phyloP scores from a whole-genome alignment of 2,888 invertebrate genomes.

The Kuschelorhynchus macadamiae region DNA sequence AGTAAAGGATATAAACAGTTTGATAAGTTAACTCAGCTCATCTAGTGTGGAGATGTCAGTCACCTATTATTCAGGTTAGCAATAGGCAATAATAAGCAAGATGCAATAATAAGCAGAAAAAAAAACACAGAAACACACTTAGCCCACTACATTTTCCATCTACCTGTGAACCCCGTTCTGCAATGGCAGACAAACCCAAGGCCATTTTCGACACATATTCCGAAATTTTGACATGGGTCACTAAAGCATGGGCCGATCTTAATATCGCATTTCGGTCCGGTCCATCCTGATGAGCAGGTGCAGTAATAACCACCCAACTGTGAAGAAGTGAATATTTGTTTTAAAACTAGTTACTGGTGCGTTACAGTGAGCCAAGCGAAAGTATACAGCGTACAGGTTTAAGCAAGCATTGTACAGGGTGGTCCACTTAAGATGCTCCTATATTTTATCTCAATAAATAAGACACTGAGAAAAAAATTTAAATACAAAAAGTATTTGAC shows the following conservation, averaged over 20 bases:
- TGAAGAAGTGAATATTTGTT: constrained; percentile 54
- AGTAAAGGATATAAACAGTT: too few species aligned
- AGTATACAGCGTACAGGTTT: too few species aligned
- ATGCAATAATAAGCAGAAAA: constrained; percentile 5
- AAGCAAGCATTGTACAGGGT: too few species aligned
- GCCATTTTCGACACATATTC: constrained; percentile 72
- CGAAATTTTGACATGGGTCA: constrained; percentile 77
- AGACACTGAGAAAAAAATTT: too few species aligned
- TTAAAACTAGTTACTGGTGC: too few species aligned
- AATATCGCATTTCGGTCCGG: constrained; percentile 73
- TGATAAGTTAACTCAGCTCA: too few species aligned
- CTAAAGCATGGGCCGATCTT: constrained; percentile 73
- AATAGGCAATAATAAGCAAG: neutral
- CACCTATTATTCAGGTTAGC: too few species aligned
- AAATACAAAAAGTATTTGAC: too few species aligned
- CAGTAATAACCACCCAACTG: constrained; percentile 76
- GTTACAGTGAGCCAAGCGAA: too few species aligned
- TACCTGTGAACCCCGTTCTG: constrained; percentile 73
- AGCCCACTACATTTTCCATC: constrained; percentile 7
- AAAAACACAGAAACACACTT: constrained; percentile 1
- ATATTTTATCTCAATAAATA: too few species aligned
- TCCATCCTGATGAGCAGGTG: constrained; percentile 80
- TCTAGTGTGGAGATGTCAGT: too few species aligned
- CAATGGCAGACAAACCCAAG: constrained; percentile 74
- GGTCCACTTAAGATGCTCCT: too few species aligned